A percentile compares a stretch with the other conserved stretches of the same genome.
Conservation (phyloP, 2,888 invertebrate species). For the Pachymerium ferrugineum region DNA sequence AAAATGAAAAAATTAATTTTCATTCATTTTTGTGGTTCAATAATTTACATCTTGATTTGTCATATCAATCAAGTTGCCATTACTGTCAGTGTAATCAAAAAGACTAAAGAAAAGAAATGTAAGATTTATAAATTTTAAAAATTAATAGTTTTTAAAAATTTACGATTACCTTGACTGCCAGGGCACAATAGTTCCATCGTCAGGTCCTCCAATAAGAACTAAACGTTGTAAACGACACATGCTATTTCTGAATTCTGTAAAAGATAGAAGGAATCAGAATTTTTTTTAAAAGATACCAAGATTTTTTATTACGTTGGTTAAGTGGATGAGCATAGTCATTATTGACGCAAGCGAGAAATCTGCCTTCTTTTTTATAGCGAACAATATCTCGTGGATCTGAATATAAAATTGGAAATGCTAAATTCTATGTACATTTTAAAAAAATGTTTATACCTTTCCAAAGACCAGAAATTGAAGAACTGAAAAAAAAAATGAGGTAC, state of each 20-base stretch:
- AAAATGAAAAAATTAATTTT: conserved; percentile 19
- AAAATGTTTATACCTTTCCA: background rate
- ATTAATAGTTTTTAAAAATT: background rate
- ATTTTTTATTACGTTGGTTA: background rate
- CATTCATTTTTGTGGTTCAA: background rate
- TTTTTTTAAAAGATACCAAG: too few species aligned
- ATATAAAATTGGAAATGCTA: background rate
- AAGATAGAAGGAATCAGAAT: background rate
- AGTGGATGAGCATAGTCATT: background rate
- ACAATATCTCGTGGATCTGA: background rate
- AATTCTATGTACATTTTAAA: too few species aligned
- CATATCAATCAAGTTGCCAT: conserved; percentile 67
- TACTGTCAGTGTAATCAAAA: conserved; percentile 71
- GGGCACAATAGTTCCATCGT: conserved; percentile 87
- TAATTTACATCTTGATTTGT: conserved; percentile 53
- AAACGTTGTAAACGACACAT: conserved; percentile 67
- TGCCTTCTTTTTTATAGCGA: background rate
- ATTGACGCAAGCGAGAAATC: background rate
- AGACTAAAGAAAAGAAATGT: conserved; percentile 57
- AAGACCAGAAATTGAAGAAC: background rate
- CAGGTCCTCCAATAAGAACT: conserved; percentile 82
- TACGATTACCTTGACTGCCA: conserved; percentile 92
- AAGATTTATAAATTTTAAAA: background rate
- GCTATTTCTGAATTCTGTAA: conserved; percentile 53
- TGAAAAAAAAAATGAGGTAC: background rate